These are phyloP conservation scores for Eidolon dupreanum DNA, from an alignment of 2,797 vertebrate species.

Conservation along the genomic window DNA sequence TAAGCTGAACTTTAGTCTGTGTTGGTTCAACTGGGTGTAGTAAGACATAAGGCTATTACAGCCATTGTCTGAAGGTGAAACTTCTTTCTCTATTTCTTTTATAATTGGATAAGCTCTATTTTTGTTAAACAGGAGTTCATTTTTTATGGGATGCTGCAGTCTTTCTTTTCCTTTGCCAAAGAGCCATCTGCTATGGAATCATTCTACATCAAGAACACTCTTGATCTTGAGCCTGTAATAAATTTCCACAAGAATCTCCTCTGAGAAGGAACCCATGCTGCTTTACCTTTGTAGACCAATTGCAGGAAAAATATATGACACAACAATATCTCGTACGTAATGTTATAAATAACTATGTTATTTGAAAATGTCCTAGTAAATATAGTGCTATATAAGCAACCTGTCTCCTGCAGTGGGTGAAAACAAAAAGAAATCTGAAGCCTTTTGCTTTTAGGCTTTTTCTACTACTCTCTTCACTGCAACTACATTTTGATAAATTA, in stretches of 20 bases:
- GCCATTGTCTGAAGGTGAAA: background rate
- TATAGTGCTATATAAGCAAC: background rate
- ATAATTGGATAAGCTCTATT: constrained; percentile 1
- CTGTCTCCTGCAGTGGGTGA: background rate
- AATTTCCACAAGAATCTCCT: constrained; percentile 17
- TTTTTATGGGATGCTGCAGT: background rate
- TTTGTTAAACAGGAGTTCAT: constrained; percentile 18
- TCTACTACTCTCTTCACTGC: background rate
- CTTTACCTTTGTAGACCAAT: constrained; percentile 1
- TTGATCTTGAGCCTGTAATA: constrained; percentile 26
- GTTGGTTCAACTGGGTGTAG: background rate
- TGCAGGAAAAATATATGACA: background rate
- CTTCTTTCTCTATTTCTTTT: constrained; percentile 19
- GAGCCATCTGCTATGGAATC: background rate
- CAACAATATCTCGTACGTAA: background rate
- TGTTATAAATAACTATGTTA: constrained; percentile 40
- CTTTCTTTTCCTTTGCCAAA: constrained; percentile 17
- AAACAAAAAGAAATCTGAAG: background rate
- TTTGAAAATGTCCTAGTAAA: constrained; percentile 39
- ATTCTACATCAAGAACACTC: background rate
- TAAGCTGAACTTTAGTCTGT: background rate
- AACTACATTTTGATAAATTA: constrained; percentile 19
- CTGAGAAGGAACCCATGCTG: background rate
- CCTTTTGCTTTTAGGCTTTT: constrained; percentile 5
- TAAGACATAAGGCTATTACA: background rate